These are phyloP conservation scores for Anarrhichthys ocellatus DNA, from an alignment of 2,113 vertebrate genomes.

Conservation along the genomic window DNA sequence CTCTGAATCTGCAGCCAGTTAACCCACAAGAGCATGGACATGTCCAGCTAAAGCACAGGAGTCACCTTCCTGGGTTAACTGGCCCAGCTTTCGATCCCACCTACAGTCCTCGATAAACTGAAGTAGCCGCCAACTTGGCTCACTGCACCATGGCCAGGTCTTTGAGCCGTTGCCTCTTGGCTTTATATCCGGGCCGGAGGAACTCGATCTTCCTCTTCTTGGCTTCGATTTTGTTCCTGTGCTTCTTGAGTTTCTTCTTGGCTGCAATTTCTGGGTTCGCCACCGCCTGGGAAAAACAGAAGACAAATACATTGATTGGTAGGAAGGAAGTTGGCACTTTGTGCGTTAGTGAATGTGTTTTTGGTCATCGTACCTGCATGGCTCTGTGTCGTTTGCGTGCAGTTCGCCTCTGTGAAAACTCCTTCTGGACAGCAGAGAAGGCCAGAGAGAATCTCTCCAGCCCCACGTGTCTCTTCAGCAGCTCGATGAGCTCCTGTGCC, in stretches of 20 bases:
- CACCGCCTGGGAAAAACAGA: constrained; percentile 84
- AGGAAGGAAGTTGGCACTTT: rapidly evolving
- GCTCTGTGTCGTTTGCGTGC: constrained; percentile 91
- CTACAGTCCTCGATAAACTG: not conserved
- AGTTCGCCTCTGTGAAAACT: constrained; percentile 86
- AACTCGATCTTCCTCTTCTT: constrained; percentile 95
- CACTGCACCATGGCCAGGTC: constrained; percentile 93
- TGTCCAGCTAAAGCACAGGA: not conserved
- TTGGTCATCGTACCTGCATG: constrained; percentile 85
- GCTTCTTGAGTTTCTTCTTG: constrained; percentile 95
- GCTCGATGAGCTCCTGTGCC: constrained; percentile 94
- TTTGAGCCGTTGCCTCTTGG: constrained; percentile 90
- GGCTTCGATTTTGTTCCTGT: constrained; percentile 92
- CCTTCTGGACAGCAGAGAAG: constrained; percentile 92
- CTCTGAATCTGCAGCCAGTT: not conserved
- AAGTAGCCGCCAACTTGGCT: not conserved
- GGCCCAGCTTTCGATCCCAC: not conserved
- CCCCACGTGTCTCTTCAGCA: constrained; percentile 93
- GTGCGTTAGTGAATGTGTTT: not conserved
- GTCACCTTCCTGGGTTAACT: not conserved
- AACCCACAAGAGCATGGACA: not conserved
- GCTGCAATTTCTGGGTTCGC: constrained; percentile 95
- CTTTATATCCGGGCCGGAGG: constrained; percentile 89
- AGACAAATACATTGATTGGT: not conserved
- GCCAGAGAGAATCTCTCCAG: constrained; percentile 90